These are phyloP conservation scores for Oligia strigilis DNA, from an alignment of 2,888 invertebrate species.

Conservation along the genomic window DNA sequence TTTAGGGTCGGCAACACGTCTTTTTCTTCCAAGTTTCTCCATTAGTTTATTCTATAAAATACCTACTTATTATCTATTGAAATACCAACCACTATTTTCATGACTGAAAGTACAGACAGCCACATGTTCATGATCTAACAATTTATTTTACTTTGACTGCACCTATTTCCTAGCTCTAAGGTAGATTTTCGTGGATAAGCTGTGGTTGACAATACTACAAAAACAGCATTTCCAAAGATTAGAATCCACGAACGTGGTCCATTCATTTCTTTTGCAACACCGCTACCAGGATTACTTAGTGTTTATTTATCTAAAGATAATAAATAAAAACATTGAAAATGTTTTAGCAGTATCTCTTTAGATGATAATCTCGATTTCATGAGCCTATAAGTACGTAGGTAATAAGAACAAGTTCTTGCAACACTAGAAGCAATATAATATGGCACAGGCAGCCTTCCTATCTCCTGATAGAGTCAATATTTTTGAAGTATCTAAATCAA, in stretches of 20 bases:
- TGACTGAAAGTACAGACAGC: not conserved
- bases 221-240: not conserved
- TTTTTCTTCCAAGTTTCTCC: no score
- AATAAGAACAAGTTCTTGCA: not conserved
- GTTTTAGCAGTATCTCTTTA: conserved; percentile 38
- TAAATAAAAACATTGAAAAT: conserved; percentile 44
- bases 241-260: not conserved
- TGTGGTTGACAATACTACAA: not conserved
- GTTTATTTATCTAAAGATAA: conserved; percentile 33
- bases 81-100: not conserved
- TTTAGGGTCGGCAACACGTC: no score
- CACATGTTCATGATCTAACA: not conserved
- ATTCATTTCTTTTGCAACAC: conserved; percentile 17
- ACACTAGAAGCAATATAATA: not conserved
- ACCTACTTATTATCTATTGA: no score
- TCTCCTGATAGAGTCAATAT: no score
- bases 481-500: no score
- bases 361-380: conserved; percentile 14
- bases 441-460: no score
- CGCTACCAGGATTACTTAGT: conserved; percentile 21
- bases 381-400: not conserved
- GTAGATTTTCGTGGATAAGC: no score
- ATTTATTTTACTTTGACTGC: not conserved
- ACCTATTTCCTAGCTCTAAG: not conserved
- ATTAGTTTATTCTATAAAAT: no score